These are phyloP conservation scores for Myoxocephalus aenaeus DNA, from an alignment of 2,797 vertebrate genomes.

Conservation along the genomic window DNA sequence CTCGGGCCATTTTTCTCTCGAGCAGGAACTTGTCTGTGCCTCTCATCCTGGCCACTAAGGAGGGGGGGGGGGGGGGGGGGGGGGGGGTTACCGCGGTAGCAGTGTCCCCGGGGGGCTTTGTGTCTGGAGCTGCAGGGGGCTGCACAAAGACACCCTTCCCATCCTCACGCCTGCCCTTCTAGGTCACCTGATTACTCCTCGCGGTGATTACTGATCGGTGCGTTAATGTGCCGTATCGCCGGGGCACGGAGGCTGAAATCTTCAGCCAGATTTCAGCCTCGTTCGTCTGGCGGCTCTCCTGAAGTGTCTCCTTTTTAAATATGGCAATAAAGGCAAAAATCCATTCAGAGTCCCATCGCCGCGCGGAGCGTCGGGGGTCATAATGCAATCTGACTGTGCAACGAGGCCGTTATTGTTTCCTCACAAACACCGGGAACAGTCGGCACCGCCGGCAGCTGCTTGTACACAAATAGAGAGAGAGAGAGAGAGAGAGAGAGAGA, in stretches of 20 bases:
- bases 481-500: constrained; percentile 43
- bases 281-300: constrained; percentile 56
- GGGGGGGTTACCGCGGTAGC: constrained; percentile 40
- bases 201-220: constrained; percentile 64
- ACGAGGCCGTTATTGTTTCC: constrained; percentile 75
- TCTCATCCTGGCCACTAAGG: constrained; percentile 45
- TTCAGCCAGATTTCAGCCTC: constrained; percentile 56
- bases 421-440: constrained; percentile 74
- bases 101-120: constrained; percentile 76
- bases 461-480: constrained; percentile 69
- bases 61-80: background rate
- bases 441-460: constrained; percentile 66
- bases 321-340: constrained; percentile 49
- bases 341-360: constrained; percentile 34
- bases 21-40: constrained; percentile 60
- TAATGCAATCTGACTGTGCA: constrained; percentile 78
- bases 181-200: constrained; percentile 76
- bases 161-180: constrained; percentile 59
- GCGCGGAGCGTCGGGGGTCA: constrained; percentile 43
- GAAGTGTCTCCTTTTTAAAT: constrained; percentile 48
- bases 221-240: constrained; percentile 51
- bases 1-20: constrained; percentile 33
- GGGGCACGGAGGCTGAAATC: constrained; percentile 23
- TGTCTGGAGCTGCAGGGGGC: constrained; percentile 73
- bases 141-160: constrained; percentile 63